Percentiles rank a stretch among this genome's conserved stretches.
phyloP scores from a whole-genome alignment of 2,113 vertebrate species.

The Bubo blakistoni region DNA sequence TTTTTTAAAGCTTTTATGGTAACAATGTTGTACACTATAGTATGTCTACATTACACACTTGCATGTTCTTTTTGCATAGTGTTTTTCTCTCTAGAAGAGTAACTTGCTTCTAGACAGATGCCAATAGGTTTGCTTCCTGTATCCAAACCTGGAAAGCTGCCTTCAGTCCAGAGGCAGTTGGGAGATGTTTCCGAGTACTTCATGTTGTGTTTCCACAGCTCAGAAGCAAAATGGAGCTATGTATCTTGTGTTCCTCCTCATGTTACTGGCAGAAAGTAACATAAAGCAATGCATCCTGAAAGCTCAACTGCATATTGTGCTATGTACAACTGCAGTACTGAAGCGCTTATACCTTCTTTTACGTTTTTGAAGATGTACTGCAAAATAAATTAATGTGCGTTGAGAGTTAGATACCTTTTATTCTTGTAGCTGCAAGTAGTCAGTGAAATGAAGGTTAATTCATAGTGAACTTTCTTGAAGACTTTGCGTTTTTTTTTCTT shows the following conservation, averaged over 20 bases:
- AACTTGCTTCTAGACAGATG: background rate
- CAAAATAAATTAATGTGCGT: background rate
- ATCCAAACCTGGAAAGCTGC: background rate
- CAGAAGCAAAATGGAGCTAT: background rate
- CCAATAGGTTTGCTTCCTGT: background rate
- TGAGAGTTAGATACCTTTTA: background rate
- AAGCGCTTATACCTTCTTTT: background rate
- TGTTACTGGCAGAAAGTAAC: background rate
- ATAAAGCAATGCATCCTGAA: background rate
- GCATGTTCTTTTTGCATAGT: background rate
- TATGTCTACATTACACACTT: background rate
- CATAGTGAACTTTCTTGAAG: background rate
- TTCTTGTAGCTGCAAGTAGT: background rate
- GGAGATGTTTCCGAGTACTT: background rate
- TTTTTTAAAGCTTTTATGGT: background rate
- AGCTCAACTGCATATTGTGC: background rate
- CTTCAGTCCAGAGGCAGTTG: background rate
- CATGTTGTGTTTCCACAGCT: background rate
- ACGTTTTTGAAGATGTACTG: background rate
- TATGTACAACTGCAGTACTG: fast-evolving
- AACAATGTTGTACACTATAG: background rate
- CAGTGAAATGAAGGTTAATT: background rate
- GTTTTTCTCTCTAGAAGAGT: background rate
- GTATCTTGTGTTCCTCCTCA: background rate
- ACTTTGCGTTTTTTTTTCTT: background rate